phyloP scores from a whole-genome alignment of 2,888 invertebrate species.

The Bellardia pandia region DNA sequence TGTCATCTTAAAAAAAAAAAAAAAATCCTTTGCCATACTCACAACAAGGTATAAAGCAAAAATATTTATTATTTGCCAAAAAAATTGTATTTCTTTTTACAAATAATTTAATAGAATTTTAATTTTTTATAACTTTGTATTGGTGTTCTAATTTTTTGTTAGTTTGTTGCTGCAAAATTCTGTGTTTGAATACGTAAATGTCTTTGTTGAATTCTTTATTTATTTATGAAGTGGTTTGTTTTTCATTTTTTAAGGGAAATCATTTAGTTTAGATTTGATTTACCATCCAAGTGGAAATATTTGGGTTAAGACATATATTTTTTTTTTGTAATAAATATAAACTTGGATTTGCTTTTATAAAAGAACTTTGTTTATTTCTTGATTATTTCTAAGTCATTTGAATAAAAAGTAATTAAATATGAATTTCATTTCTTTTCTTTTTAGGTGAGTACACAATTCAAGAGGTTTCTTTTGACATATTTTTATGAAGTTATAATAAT shows the following conservation, averaged over 20 bases:
- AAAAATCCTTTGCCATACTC: background rate
- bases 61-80: constrained; percentile 9
- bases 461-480: background rate
- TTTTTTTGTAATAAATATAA: background rate
- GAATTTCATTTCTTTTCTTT: constrained; percentile 28
- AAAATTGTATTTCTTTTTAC: constrained; percentile 1
- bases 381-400: too few relatives aligned
- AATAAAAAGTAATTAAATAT: background rate
- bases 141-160: background rate
- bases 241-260: background rate
- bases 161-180: background rate
- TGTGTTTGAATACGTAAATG: background rate
- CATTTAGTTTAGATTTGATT: background rate
- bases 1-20: background rate
- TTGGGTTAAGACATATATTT: constrained; percentile 3
- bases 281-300: background rate
- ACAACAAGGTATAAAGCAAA: background rate
- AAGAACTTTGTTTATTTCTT: too few relatives aligned
- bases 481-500: background rate
- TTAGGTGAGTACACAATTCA: constrained; percentile 42
- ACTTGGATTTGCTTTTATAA: background rate
- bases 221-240: background rate
- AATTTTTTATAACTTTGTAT: background rate
- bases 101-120: constrained; percentile 5
- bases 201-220: constrained; percentile 8